Evolutionary conservation across 2,888 invertebrate genomes (phyloP).

Genomic region (Ophion ellenae): DNA sequence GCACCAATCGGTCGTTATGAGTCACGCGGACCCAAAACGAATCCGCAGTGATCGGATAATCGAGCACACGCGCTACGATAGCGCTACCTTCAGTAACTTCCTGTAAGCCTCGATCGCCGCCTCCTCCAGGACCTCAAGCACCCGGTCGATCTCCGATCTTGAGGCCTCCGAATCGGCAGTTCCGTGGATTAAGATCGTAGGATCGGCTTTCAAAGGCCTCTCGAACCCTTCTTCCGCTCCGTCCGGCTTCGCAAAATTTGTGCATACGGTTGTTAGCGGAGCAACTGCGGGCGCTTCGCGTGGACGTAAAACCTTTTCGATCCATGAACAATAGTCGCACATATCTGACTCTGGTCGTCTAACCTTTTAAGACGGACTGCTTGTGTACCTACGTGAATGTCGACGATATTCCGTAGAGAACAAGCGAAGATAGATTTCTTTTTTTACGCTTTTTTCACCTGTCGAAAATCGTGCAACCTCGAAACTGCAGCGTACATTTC

Average conservation of each 20-base stretch:
- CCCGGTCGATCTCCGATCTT: constrained; percentile 40
- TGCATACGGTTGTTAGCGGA: constrained; percentile 31
- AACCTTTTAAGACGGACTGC: neutral
- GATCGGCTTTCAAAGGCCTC: constrained; percentile 62
- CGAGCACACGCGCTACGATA: too few relatives aligned
- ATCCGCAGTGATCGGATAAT: too few relatives aligned
- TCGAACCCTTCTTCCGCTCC: neutral
- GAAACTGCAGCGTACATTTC: neutral
- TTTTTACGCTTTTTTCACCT: neutral
- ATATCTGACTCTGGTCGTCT: constrained; percentile 52
- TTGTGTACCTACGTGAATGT: neutral
- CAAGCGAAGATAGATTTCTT: constrained; percentile 12
- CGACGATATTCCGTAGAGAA: neutral
- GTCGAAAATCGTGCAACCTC: neutral
- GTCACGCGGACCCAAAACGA: too few relatives aligned
- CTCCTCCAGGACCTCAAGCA: constrained; percentile 69
- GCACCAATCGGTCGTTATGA: too few relatives aligned
- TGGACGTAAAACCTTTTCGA: constrained; percentile 62
- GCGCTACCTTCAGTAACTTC: constrained; percentile 59
- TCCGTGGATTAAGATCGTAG: constrained; percentile 74
- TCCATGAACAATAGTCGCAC: constrained; percentile 78
- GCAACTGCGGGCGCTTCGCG: constrained; percentile 49
- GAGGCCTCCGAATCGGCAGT: constrained; percentile 64
- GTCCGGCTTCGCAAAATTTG: constrained; percentile 14
- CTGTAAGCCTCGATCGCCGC: constrained; percentile 72